Conservation (phyloP, 2,888 invertebrate genomes). For the Ormyrus labotus region DNA sequence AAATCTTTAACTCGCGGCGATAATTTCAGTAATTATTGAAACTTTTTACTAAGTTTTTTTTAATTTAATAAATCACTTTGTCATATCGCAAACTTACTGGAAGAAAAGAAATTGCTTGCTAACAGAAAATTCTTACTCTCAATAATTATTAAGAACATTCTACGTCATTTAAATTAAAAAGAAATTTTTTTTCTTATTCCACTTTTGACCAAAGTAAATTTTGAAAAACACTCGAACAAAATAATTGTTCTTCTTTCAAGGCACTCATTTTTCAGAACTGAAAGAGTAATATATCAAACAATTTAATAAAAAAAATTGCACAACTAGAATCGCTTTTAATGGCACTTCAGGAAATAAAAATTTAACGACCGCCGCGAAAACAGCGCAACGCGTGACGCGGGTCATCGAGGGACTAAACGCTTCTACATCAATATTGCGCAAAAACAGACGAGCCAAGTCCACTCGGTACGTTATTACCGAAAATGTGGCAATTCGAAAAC, state of each 20-base stretch:
- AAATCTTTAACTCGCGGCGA: neutral
- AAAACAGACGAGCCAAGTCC: constrained; percentile 12
- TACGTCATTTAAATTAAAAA: too few species aligned
- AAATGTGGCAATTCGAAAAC: constrained; percentile 41
- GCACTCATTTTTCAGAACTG: too few species aligned
- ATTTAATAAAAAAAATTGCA: neutral
- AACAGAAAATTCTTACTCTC: too few species aligned
- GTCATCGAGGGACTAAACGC: neutral
- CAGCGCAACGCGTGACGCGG: neutral
- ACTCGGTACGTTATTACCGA: constrained; percentile 28
- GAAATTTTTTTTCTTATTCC: too few species aligned
- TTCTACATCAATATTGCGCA: constrained; percentile 22
- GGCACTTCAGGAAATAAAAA: constrained; percentile 12
- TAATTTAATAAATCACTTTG: constrained; percentile 11
- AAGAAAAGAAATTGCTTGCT: too few species aligned
- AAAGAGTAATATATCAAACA: too few species aligned
- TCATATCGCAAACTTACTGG: too few species aligned
- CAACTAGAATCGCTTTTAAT: neutral
- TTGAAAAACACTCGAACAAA: too few species aligned
- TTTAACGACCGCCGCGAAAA: constrained; percentile 3
- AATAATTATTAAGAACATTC: too few species aligned
- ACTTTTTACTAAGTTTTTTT: neutral
- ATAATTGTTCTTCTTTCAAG: too few species aligned
- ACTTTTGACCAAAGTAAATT: too few species aligned
- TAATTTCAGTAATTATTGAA: constrained; percentile 13